phyloP scores from a whole-genome alignment of 2,797 vertebrate species.

The Knipowitschia caucasica region DNA sequence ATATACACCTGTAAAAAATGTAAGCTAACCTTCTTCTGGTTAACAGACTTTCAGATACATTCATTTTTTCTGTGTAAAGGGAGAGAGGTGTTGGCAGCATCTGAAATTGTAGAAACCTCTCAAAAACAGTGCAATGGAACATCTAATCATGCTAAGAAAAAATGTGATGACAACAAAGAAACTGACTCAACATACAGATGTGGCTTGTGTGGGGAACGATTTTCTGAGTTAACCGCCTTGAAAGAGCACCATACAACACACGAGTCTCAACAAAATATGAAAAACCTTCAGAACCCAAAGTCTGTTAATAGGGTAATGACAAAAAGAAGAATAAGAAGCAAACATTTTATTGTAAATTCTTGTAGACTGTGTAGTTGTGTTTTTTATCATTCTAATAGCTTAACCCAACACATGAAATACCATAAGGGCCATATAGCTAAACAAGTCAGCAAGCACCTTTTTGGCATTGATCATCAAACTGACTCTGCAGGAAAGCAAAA shows the following conservation, averaged over 20 bases:
- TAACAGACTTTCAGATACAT: slow-evolving; percentile 79
- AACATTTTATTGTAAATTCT: slow-evolving; percentile 66
- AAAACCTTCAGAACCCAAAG: slow-evolving; percentile 39
- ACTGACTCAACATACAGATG: slow-evolving; percentile 66
- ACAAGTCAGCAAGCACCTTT: slow-evolving; percentile 13
- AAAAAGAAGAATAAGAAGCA: slow-evolving; percentile 49
- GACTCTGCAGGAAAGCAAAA: slow-evolving; percentile 49
- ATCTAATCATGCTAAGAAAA: slow-evolving; percentile 39
- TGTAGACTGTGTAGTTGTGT: slow-evolving; percentile 79
- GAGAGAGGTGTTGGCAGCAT: slow-evolving; percentile 35
- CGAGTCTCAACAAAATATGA: slow-evolving; percentile 72
- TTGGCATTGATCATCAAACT: slow-evolving; percentile 43
- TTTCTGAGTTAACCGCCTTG: slow-evolving; percentile 66
- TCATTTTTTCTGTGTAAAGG: slow-evolving; percentile 62
- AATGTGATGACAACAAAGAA: slow-evolving; percentile 15
- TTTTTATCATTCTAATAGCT: slow-evolving; percentile 81
- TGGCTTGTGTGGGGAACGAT: slow-evolving; percentile 77
- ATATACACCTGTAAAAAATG: slow-evolving; percentile 76
- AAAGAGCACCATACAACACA: slow-evolving; percentile 75
- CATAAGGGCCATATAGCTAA: slow-evolving; percentile 64
- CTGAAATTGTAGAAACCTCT: slow-evolving; percentile 43
- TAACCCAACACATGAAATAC: slow-evolving; percentile 80
- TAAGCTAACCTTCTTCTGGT: slow-evolving; percentile 77
- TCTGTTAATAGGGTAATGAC: slow-evolving; percentile 39
- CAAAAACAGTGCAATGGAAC: slow-evolving; percentile 52